These are phyloP conservation scores for Nycticebus coucang DNA, from an alignment of 2,113 vertebrate genomes.

Conservation along the genomic window DNA sequence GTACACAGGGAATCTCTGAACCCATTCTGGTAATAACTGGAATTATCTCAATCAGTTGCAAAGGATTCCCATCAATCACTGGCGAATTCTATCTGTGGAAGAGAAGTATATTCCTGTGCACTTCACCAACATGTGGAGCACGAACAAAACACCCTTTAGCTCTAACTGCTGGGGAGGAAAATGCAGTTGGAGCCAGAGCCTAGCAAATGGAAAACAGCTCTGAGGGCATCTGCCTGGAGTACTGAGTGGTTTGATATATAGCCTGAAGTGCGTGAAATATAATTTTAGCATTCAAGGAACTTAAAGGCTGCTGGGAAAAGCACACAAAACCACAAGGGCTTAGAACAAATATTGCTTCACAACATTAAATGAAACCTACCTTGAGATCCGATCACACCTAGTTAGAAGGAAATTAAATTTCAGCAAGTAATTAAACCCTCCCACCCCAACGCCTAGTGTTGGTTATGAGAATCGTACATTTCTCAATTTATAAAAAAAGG, in stretches of 20 bases:
- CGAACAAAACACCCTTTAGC: neutral
- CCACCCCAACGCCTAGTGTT: neutral
- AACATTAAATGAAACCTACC: neutral
- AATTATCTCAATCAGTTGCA: neutral
- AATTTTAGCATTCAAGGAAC: neutral
- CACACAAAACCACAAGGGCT: neutral
- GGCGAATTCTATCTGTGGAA: neutral
- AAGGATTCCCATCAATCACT: accelerated
- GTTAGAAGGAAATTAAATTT: constrained; percentile 50
- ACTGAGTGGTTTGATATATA: neutral
- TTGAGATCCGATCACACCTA: neutral
- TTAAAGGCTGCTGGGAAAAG: neutral
- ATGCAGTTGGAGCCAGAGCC: accelerated
- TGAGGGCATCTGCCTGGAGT: neutral
- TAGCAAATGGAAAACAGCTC: neutral
- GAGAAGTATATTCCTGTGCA: neutral
- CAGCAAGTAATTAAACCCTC: neutral
- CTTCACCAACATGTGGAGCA: neutral
- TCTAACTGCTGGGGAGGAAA: neutral
- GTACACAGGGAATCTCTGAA: neutral
- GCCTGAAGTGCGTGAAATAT: neutral
- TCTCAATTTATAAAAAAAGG: neutral
- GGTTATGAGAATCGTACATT: neutral
- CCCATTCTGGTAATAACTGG: neutral
- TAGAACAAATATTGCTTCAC: neutral